Base-by-base conservation (phyloP, 1,140 invertebrate species). In the Drosophila auraria region DNA sequence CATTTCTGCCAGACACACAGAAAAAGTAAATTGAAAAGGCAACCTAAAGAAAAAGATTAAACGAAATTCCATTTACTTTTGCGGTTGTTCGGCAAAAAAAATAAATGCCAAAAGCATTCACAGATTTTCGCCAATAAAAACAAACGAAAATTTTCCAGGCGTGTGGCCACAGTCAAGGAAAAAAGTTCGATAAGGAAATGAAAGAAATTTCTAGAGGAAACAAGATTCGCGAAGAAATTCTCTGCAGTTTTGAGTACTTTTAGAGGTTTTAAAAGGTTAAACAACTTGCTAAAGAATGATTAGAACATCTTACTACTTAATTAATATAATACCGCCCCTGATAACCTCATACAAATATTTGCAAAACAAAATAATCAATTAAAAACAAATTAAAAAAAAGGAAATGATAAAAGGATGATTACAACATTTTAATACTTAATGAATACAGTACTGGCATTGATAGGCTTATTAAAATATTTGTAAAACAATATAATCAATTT, bases 91-190 rank as follows among this genome's bases (percentile, higher is more conserved):
- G 12, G 25, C 38, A 38, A 42, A 61, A 20, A 20, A 33, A 20
- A 45, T 20, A 74, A 62, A 49, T 40, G 27, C 44, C 51, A 8
- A 57, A 71, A 56, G 42, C 45, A 25, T 59, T 72, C 25, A 80
- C 78, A 65, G 64, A 76, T 82, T 82, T 62, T 50, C 7, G 45
- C 30, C 38, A 59, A 53, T 51, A 49, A 44, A 63, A 68, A 51
- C 38, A 38, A 49, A 53, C 20, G 40, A 62, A 86, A 74, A 75
- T 23, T 73, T 84, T 84, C 73, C 82, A 84, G 66, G 66, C 74
- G 60, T 54, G 51, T 40, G 56, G 11, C 23, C 12, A 49, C 61
- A 66, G 27, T 8, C 83, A 49, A 44, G 5, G 45, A 11, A 71
- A 86, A 86, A 78, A 60, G 60, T 82, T 86, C 8, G 49, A 47